phyloP scores from a whole-genome alignment of 2,888 invertebrate genomes.

The Smittia aterrima region DNA sequence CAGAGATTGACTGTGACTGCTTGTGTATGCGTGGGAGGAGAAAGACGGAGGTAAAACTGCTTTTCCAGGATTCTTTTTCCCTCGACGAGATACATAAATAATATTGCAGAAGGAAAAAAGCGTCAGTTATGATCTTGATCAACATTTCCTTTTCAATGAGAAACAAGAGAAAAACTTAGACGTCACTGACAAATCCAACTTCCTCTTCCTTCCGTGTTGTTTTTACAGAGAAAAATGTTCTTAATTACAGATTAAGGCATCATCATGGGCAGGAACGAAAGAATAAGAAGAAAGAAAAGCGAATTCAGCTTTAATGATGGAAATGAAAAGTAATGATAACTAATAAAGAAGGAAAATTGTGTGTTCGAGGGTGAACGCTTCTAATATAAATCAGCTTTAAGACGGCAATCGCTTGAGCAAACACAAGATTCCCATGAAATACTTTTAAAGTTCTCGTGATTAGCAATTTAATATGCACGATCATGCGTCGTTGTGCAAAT shows the following conservation, averaged over 20 bases:
- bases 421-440: slow-evolving; percentile 13
- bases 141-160: background rate
- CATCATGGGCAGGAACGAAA: background rate
- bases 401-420: background rate
- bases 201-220: background rate
- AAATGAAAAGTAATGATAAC: slow-evolving; percentile 25
- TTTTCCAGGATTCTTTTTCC: slow-evolving; percentile 7
- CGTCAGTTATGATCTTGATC: no score
- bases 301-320: slow-evolving; percentile 8
- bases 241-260: slow-evolving; percentile 31
- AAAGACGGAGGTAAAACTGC: background rate
- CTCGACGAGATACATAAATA: background rate
- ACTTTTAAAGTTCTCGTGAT: background rate
- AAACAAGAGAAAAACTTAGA: background rate
- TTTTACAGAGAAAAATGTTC: slow-evolving; percentile 18
- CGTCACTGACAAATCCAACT: background rate
- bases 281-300: background rate
- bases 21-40: background rate
- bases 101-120: no score
- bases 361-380: background rate
- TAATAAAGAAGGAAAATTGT: background rate
- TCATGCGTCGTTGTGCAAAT: slow-evolving; percentile 1
- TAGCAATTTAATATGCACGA: background rate
- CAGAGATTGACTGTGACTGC: slow-evolving; percentile 5
- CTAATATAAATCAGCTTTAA: slow-evolving; percentile 8